phyloP scores from a whole-genome alignment of 1,140 invertebrate genomes.

The Caerostris extrusa region DNA sequence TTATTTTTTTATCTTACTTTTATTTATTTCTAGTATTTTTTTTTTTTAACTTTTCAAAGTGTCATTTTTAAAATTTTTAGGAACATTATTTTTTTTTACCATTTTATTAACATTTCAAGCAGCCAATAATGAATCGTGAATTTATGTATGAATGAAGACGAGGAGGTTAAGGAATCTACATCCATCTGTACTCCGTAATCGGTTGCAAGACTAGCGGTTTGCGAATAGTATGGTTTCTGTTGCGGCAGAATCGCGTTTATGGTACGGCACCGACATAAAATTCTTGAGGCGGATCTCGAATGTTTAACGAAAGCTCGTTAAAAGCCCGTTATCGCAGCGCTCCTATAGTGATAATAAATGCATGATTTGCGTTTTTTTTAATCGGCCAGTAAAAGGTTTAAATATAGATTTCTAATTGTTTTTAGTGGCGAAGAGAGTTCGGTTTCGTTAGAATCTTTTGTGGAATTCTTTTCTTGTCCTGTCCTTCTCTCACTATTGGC shows the following conservation, averaged over 20 bases:
- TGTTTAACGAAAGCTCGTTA: background rate
- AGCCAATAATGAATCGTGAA: no score
- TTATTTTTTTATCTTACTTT: no score
- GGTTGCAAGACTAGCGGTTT: background rate
- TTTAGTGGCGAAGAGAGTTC: background rate
- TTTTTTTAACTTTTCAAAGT: no score
- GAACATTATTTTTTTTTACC: no score
- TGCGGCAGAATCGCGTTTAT: background rate
- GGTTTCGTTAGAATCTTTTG: background rate
- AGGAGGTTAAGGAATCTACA: no score
- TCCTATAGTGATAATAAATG: background rate
- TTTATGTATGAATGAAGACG: no score
- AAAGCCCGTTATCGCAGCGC: background rate
- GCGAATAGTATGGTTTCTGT: background rate
- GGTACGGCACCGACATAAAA: background rate
- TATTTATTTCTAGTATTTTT: no score
- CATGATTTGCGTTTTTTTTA: background rate
- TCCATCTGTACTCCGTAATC: no score
- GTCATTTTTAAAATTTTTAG: no score
- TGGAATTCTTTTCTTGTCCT: background rate
- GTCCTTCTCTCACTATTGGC: no score
- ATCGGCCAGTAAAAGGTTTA: background rate
- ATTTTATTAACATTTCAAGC: no score
- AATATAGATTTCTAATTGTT: constrained; percentile 37
- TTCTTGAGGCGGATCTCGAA: background rate